Percentiles rank a stretch among this genome's conserved stretches.
Evolutionary conservation across 2,888 invertebrate species (phyloP).

Genomic region (Axea sp.): DNA sequence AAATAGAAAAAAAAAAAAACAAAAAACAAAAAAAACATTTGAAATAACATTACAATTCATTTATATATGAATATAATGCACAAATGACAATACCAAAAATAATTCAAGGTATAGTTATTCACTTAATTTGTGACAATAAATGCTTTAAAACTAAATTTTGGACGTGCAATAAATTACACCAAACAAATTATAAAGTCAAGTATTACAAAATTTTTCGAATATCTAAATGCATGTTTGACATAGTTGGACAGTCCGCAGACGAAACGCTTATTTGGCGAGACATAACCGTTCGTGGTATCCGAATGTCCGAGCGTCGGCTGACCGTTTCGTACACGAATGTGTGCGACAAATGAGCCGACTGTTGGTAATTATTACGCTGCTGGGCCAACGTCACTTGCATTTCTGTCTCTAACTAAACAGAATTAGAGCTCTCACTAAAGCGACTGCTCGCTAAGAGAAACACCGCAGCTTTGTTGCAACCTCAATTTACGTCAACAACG

Average conservation of each 20-base stretch:
- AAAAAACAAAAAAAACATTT: too few species aligned
- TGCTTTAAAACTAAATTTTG: too few species aligned
- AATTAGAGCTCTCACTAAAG: slow-evolving; percentile 55
- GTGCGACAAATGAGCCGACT: slow-evolving; percentile 61
- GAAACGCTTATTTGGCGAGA: slow-evolving; percentile 40
- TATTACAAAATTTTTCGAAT: too few species aligned
- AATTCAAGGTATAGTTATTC: too few species aligned
- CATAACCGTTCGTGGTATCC: slow-evolving; percentile 34
- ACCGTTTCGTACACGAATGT: slow-evolving; percentile 44
- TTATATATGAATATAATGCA: too few species aligned
- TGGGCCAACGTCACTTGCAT: slow-evolving; percentile 60
- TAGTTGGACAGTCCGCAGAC: slow-evolving; percentile 4
- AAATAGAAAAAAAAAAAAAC: too few species aligned
- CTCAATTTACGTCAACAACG: slow-evolving; percentile 60
- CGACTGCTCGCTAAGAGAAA: slow-evolving; percentile 50
- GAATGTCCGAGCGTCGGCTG: slow-evolving; percentile 37
- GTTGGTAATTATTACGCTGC: slow-evolving; percentile 55
- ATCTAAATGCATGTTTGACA: slow-evolving; percentile 15
- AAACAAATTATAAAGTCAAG: too few species aligned
- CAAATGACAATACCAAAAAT: too few species aligned
- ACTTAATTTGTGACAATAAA: too few species aligned
- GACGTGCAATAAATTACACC: too few species aligned
- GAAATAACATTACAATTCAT: too few species aligned
- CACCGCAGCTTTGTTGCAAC: slow-evolving; percentile 51
- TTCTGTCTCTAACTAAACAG: slow-evolving; percentile 57